phyloP scores from a whole-genome alignment of 1,140 invertebrate genomes.

The Drosophila grimshawi region DNA sequence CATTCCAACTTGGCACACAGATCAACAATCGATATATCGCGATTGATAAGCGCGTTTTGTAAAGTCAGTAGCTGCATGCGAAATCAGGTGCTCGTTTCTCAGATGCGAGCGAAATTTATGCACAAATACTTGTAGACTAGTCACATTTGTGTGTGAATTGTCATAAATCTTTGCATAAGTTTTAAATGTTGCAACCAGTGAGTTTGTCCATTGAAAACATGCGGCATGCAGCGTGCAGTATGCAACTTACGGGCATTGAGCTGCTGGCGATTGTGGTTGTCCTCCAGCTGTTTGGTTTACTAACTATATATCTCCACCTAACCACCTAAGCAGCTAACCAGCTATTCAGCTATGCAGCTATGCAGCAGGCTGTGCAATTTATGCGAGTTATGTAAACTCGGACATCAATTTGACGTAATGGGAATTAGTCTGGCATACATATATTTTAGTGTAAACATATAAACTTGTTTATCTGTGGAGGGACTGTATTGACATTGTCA shows the following conservation, averaged over 20 bases:
- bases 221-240: slow-evolving; percentile 5
- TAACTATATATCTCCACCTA: slow-evolving; percentile 2
- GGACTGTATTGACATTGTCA: slow-evolving; percentile 37
- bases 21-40: slow-evolving; percentile 50
- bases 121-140: slow-evolving; percentile 13
- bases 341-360: slow-evolving; percentile 8
- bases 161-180: slow-evolving; percentile 66
- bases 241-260: slow-evolving; percentile 12
- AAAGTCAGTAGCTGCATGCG: slow-evolving; percentile 26
- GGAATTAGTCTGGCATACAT: slow-evolving; percentile 47
- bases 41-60: slow-evolving; percentile 49
- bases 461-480: slow-evolving; percentile 49
- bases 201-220: slow-evolving; percentile 30
- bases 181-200: slow-evolving; percentile 40
- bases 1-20: slow-evolving; percentile 73
- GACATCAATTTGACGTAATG: slow-evolving; percentile 77
- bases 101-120: background rate
- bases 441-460: slow-evolving; percentile 17
- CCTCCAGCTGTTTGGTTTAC: slow-evolving; percentile 56
- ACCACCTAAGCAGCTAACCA: no score
- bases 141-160: slow-evolving; percentile 43
- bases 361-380: slow-evolving; percentile 46
- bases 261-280: slow-evolving; percentile 71
- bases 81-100: background rate
- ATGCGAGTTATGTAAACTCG: slow-evolving; percentile 63